Conservation (phyloP, 2,888 invertebrate genomes). For the Ormyrus nitidulus region DNA sequence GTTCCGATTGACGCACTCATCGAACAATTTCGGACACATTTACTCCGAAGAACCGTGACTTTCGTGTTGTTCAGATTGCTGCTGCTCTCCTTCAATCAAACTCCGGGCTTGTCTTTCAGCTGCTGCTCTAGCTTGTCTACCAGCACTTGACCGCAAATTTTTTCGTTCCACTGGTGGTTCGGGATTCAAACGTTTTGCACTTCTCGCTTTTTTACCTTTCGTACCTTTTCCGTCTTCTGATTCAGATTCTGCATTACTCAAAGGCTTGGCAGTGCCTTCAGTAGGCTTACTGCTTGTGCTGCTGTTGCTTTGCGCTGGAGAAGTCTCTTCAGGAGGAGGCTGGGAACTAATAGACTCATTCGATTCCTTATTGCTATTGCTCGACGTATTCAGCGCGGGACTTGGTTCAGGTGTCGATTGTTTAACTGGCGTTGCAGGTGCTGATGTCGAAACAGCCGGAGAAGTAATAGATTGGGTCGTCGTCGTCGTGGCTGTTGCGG, state of each 20-base stretch:
- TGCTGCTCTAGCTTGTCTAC: slow-evolving; percentile 80
- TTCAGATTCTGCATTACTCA: slow-evolving; percentile 53
- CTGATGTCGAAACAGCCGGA: slow-evolving; percentile 52
- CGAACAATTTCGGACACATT: slow-evolving; percentile 7
- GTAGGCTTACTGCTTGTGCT: slow-evolving; percentile 18
- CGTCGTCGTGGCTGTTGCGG: slow-evolving; percentile 52
- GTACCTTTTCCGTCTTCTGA: slow-evolving; percentile 67
- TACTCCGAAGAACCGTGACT: slow-evolving; percentile 48
- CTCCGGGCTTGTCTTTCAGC: slow-evolving; percentile 74
- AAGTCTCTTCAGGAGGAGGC: slow-evolving; percentile 52
- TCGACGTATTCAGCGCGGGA: slow-evolving; percentile 36
- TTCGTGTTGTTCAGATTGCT: slow-evolving; percentile 65
- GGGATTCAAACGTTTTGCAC: slow-evolving; percentile 76
- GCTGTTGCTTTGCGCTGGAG: slow-evolving; percentile 14
- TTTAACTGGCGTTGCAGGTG: slow-evolving; percentile 32
- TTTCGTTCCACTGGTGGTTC: slow-evolving; percentile 80
- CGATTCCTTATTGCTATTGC: slow-evolving; percentile 46
- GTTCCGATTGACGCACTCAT: slow-evolving; percentile 49
- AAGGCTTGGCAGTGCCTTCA: slow-evolving; percentile 42
- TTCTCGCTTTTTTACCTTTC: slow-evolving; percentile 70
- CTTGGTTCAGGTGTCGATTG: slow-evolving; percentile 38
- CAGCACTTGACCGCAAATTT: slow-evolving; percentile 84
- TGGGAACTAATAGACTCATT: slow-evolving; percentile 45
- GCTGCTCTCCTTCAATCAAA: slow-evolving; percentile 78
- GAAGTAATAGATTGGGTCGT: slow-evolving; percentile 41